Conservation (phyloP, 2,113 vertebrate species). For the Motacilla tschutschensis region DNA sequence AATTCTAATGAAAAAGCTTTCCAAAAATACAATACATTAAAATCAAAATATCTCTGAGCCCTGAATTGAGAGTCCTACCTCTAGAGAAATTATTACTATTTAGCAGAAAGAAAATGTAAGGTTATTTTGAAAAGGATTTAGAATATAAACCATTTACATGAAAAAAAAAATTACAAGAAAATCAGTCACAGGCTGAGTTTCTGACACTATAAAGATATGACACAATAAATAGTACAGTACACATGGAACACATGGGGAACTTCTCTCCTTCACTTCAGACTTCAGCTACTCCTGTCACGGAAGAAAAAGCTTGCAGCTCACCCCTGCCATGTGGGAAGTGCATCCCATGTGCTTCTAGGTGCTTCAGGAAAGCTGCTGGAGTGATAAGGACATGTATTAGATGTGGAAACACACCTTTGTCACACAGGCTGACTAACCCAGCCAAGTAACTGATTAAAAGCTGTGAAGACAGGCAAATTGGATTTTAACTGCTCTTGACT, state of each 20-base stretch:
- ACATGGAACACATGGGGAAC: accelerated
- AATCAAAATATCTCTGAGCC: not conserved
- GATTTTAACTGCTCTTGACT: not conserved
- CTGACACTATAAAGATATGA: not conserved
- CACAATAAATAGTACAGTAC: not conserved
- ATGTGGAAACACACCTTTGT: not conserved
- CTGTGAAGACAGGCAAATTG: not conserved
- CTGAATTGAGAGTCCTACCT: not conserved
- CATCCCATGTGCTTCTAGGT: not conserved
- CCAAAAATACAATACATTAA: not conserved
- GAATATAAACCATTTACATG: not conserved
- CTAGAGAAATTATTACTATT: not conserved
- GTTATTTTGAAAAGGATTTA: not conserved
- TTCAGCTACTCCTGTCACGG: accelerated
- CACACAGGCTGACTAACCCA: not conserved
- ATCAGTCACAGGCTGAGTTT: not conserved
- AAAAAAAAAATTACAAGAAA: not conserved
- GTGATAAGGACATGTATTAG: not conserved
- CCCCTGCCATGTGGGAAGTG: not conserved
- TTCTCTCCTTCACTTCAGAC: not conserved
- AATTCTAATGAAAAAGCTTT: not conserved
- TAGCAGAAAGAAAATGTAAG: not conserved
- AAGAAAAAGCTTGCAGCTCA: not conserved
- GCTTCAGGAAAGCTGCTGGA: not conserved
- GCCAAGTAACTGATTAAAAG: not conserved